Percentiles rank a stretch among this genome's conserved stretches.
These are phyloP conservation scores for Paracentrotus lividus DNA, from an alignment of 53 echinoderm and acorn worm genomes.

Conservation along the genomic window DNA sequence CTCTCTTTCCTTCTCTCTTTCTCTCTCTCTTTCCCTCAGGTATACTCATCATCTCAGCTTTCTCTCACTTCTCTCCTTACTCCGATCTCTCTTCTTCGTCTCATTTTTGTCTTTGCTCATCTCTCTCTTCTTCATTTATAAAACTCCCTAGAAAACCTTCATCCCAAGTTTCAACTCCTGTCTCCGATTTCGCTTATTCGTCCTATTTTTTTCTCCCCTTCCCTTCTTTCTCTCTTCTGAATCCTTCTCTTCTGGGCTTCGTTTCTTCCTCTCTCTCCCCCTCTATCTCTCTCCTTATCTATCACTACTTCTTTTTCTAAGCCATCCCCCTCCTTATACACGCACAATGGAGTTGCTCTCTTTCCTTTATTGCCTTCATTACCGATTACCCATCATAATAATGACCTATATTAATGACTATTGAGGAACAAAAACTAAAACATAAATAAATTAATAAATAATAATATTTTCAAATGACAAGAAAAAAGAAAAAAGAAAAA, in stretches of 20 bases:
- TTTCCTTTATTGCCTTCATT: too few species aligned
- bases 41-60: background rate
- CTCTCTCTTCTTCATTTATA: too few species aligned
- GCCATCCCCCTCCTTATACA: background rate
- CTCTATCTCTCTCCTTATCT: background rate
- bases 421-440: too few species aligned
- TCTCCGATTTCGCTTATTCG: background rate
- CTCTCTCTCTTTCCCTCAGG: background rate
- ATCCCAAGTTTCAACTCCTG: background rate
- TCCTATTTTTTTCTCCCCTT: background rate
- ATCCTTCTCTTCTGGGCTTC: background rate
- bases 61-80: background rate
- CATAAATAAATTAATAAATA: too few species aligned
- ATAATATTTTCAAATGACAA: too few species aligned
- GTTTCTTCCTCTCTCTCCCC: background rate
- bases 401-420: too few species aligned
- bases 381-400: too few species aligned
- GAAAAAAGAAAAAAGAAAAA: too few species aligned
- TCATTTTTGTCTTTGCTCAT: background rate
- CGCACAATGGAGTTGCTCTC: too few species aligned
- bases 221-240: background rate
- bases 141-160: too few species aligned
- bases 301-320: background rate
- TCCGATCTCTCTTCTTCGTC: background rate
- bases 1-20: background rate